Evolutionary conservation across 30 jellyfish, hydroid and myxozoan genomes (phyloP).

Genomic region (Turritopsis rubra): DNA sequence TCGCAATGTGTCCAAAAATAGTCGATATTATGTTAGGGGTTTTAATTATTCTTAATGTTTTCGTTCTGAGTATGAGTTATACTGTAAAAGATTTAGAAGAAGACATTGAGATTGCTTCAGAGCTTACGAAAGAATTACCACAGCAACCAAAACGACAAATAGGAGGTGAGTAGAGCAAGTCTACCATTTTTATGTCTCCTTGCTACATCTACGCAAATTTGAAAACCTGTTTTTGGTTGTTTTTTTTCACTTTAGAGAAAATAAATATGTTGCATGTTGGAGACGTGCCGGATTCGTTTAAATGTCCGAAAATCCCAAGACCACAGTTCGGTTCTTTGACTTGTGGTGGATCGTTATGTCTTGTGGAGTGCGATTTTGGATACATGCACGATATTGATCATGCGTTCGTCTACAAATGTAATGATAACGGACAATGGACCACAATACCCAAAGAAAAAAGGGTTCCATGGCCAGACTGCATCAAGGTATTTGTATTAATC

Average conservation of each 20-base stretch:
- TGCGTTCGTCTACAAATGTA: conserved; percentile 20
- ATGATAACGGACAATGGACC: conserved; percentile 8
- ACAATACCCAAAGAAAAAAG: conserved; percentile 6
- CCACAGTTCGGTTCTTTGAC: neutral
- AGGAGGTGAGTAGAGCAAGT: neutral
- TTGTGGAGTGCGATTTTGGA: conserved; percentile 1
- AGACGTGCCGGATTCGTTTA: neutral
- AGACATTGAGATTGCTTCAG: neutral
- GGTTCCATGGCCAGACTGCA: conserved; percentile 16
- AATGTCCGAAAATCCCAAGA: conserved; percentile 7
- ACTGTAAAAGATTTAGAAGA: neutral
- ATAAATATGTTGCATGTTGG: neutral
- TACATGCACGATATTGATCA: neutral
- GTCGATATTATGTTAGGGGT: neutral
- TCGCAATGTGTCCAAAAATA: neutral
- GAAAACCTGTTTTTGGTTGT: neutral
- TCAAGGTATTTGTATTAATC: neutral
- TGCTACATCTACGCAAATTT: neutral
- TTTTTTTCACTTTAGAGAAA: neutral
- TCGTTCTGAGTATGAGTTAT: neutral
- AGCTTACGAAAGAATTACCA: neutral
- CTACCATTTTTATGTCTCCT: neutral
- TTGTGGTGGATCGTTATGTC: conserved; percentile 24
- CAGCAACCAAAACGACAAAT: neutral
- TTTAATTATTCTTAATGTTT: neutral